phyloP scores from a whole-genome alignment of 2,888 invertebrate genomes.

The Drosophila pseudotalamancana region DNA sequence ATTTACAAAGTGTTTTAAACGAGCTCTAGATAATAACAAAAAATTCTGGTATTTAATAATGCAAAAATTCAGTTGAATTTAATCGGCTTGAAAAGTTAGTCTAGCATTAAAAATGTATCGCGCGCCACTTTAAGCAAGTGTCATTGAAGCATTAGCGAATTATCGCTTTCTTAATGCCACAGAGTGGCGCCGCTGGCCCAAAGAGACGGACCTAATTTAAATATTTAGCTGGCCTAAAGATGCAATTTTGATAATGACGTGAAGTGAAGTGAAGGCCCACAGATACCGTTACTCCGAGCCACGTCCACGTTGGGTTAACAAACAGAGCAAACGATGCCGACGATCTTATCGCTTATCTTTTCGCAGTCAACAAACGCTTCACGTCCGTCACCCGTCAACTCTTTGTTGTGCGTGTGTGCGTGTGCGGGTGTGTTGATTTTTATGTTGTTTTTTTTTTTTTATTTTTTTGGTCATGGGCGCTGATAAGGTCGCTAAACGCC shows the following conservation, averaged over 20 bases:
- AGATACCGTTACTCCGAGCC: conserved; percentile 2
- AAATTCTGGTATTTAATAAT: no score
- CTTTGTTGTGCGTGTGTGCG: conserved; percentile 1
- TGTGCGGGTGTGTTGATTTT: conserved; percentile 2
- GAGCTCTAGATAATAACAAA: no score
- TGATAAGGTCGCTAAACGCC: conserved; percentile 57
- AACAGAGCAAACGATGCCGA: conserved; percentile 55
- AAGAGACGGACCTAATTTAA: conserved; percentile 42
- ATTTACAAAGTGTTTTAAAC: no score
- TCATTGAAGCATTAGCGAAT: neutral
- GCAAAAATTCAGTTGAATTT: no score
- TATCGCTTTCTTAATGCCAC: neutral
- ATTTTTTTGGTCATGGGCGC: conserved; percentile 33
- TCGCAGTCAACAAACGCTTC: conserved; percentile 48
- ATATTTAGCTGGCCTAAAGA: conserved; percentile 46
- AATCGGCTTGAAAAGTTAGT: no score
- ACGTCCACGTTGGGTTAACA: conserved; percentile 21
- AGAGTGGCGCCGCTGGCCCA: no score
- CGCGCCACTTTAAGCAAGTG: neutral
- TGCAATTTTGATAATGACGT: no score
- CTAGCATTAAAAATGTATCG: no score
- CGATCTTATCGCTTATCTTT: conserved; percentile 67
- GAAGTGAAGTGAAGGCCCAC: no score
- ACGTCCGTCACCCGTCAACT: conserved; percentile 33
- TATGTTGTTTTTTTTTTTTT: neutral